These are phyloP conservation scores for Scolanthus callimorphus DNA, from an alignment of 92 coral and sea anemone species.

Conservation along the genomic window DNA sequence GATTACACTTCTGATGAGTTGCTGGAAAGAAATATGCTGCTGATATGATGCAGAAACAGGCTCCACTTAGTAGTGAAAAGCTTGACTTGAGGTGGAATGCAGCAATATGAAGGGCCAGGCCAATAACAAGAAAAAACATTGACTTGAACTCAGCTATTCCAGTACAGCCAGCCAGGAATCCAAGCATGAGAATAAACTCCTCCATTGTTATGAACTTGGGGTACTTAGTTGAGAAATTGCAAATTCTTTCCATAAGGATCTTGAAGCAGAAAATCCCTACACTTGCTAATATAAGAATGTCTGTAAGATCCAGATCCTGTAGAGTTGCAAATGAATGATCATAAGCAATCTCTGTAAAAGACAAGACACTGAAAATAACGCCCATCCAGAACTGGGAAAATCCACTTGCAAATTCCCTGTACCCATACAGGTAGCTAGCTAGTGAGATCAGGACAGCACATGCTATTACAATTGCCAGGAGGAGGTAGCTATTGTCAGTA, in stretches of 20 bases:
- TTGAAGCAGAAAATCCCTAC: constrained; percentile 60
- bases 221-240: constrained; percentile 46
- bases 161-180: constrained; percentile 77
- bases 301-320: constrained; percentile 88
- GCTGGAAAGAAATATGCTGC: constrained; percentile 91
- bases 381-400: constrained; percentile 90
- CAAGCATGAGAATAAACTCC: constrained; percentile 73
- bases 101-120: constrained; percentile 65
- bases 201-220: constrained; percentile 66
- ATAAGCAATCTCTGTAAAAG: constrained; percentile 92
- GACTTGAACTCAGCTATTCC: constrained; percentile 73
- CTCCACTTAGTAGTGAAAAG: constrained; percentile 64
- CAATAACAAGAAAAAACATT: constrained; percentile 57
- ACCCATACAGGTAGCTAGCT: constrained; percentile 72
- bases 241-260: constrained; percentile 59
- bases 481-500: constrained; percentile 72
- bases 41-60: constrained; percentile 56
- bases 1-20: constrained; percentile 77
- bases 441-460: constrained; percentile 69
- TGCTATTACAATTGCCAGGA: constrained; percentile 73
- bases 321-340: constrained; percentile 80
- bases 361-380: constrained; percentile 81
- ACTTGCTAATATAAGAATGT: constrained; percentile 78
- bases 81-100: constrained; percentile 95
- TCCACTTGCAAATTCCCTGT: constrained; percentile 69